phyloP scores from a whole-genome alignment of 2,797 vertebrate genomes.

The Calcarius lapponicus region DNA sequence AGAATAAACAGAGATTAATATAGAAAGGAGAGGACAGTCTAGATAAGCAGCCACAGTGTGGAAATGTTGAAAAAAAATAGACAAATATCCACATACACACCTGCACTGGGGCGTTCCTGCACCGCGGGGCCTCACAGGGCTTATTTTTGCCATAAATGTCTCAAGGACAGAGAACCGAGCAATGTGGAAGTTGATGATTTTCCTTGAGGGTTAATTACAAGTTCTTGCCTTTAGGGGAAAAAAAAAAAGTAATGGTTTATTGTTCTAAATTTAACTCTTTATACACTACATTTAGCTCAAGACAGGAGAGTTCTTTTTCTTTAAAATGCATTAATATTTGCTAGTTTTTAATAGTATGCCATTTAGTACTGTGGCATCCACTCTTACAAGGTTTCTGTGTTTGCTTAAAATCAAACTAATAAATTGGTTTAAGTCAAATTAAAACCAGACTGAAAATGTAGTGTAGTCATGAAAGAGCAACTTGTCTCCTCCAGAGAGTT shows the following conservation, averaged over 20 bases:
- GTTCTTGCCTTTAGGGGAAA: neutral
- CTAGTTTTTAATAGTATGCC: neutral
- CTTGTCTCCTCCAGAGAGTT: neutral
- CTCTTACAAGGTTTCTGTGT: neutral
- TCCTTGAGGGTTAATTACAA: conserved; percentile 10
- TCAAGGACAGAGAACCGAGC: conserved; percentile 25
- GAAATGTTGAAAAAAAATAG: conserved; percentile 16
- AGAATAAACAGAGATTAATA: neutral
- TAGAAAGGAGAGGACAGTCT: neutral
- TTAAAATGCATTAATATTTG: neutral
- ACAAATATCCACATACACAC: conserved; percentile 10
- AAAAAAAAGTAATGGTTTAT: neutral
- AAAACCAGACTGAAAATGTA: neutral
- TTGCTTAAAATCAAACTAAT: neutral
- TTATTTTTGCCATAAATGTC: conserved; percentile 15
- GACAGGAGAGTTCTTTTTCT: neutral
- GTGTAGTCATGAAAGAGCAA: neutral
- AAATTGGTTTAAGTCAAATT: neutral
- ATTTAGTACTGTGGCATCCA: neutral
- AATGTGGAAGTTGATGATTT: conserved; percentile 19
- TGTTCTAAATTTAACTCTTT: neutral
- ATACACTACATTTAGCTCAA: neutral
- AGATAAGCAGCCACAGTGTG: conserved; percentile 33
- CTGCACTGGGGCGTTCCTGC: conserved; percentile 48
- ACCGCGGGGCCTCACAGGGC: neutral